Evolutionary conservation across 2,797 vertebrate species (phyloP), one percentile per base, ranked within the genome.

Genomic region (Myripristis murdjan): DNA sequence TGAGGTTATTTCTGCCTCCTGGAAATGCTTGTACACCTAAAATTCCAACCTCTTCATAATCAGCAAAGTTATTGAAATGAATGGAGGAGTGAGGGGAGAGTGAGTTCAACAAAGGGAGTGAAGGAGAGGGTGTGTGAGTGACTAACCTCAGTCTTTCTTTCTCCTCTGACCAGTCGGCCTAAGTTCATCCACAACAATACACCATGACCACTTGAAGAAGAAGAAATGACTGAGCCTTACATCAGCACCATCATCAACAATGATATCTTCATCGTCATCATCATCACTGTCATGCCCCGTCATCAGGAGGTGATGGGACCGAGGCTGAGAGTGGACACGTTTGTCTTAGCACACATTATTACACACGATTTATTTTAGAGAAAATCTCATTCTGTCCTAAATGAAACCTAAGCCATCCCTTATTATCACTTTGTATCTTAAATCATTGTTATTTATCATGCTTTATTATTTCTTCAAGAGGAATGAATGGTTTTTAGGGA

Each of bases 141-240:
- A 24, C 15, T 60, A 54, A 58, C 35, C 12, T 7, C 2, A 9
- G 0, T 35, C 0, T 66, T 6, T 67, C 15, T 61, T 33, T 37
- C 23, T 43, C 72, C 26, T 62, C 48, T 53, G 20, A 58, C 44
- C 62, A 82, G 79, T 82, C n/a, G n/a, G n/a, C n/a, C n/a, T n/a
- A 64, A 87, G 8, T 20, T 35, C 15, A 66, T 49, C 20, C 15
- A 22, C 39, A 58, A 44, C 22, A 28, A 53, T 37, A 12, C 23
- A 37, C 24, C 56, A 67, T 33, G 65, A 79, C 62, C 20, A 55
- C 70, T 70, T 58, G 56, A 77, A 28, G 63, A 64, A 28, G 59
- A 64, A 28, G 9, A 59, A 44, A 35, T 10, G 39, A 57, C 46
- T 22, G 2, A 8, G 7, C 24, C 6, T 52, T 2, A 15, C 11